These are phyloP conservation scores for Neodiprion fabricii DNA, from an alignment of 1,140 invertebrate genomes.

Conservation along the genomic window DNA sequence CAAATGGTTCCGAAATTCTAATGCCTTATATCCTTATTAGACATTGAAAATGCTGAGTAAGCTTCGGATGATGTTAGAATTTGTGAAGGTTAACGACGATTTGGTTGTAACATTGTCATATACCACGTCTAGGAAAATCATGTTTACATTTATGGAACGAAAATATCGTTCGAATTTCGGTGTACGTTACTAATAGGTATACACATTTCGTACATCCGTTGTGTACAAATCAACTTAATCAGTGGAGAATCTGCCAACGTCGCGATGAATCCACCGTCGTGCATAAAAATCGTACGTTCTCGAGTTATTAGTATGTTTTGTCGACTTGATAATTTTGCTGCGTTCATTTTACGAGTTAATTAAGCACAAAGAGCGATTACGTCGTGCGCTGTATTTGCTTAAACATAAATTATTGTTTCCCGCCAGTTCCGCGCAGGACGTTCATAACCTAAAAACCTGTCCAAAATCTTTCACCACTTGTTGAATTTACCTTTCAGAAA, in stretches of 20 bases:
- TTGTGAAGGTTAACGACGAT: too few relatives aligned
- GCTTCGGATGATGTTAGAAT: too few relatives aligned
- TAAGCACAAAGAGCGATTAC: not conserved
- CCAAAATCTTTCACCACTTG: not conserved
- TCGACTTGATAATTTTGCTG: not conserved
- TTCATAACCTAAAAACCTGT: not conserved
- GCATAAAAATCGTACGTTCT: constrained; percentile 9
- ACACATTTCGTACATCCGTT: too few relatives aligned
- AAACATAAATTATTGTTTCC: constrained; percentile 6
- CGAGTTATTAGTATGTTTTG: not conserved
- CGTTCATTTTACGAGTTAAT: not conserved
- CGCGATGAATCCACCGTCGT: not conserved
- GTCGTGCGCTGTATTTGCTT: not conserved
- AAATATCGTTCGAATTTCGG: too few relatives aligned
- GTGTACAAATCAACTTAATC: too few relatives aligned
- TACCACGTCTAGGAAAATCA: too few relatives aligned
- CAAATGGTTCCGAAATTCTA: too few relatives aligned
- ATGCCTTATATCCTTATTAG: too few relatives aligned
- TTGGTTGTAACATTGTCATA: too few relatives aligned
- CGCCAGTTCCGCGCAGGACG: not conserved
- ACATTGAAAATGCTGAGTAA: too few relatives aligned
- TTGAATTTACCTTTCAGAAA: not conserved
- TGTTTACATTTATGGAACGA: too few relatives aligned
- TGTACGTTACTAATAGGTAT: too few relatives aligned
- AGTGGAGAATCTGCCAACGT: not conserved